Evolutionary conservation across 2,113 vertebrate species (phyloP).

Genomic region (Oreochromis aureus): DNA sequence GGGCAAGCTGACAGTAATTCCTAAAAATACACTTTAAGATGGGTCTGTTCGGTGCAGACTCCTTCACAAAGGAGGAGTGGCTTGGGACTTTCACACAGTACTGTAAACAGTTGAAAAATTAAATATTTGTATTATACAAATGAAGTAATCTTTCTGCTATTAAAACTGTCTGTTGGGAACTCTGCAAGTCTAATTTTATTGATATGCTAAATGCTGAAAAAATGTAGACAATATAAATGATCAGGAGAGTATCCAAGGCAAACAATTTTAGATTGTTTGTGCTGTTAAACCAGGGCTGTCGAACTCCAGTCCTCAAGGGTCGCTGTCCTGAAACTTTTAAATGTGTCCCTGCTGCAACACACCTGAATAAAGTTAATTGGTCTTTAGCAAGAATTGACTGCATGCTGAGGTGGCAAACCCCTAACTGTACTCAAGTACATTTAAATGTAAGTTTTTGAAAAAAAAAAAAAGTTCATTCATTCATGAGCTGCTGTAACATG

Average conservation of each 20-base stretch:
- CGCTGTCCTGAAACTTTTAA: neutral
- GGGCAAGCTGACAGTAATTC: neutral
- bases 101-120: rapidly evolving
- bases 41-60: rapidly evolving
- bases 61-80: neutral
- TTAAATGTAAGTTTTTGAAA: neutral
- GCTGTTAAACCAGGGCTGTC: rapidly evolving
- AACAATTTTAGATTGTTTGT: neutral
- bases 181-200: neutral
- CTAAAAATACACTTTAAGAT: neutral
- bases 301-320: neutral
- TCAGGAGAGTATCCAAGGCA: neutral
- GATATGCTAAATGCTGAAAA: neutral
- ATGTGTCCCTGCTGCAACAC: neutral
- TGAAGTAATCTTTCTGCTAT: neutral
- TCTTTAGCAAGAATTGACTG: neutral
- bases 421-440: neutral
- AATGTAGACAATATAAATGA: neutral
- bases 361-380: neutral
- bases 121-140: neutral
- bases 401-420: rapidly evolving
- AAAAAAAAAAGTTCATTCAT: rapidly evolving
- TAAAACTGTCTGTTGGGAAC: neutral
- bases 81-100: neutral
- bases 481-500: neutral